Evolutionary conservation across 2,888 invertebrate species (phyloP).

Genomic region (Eulithis testata): DNA sequence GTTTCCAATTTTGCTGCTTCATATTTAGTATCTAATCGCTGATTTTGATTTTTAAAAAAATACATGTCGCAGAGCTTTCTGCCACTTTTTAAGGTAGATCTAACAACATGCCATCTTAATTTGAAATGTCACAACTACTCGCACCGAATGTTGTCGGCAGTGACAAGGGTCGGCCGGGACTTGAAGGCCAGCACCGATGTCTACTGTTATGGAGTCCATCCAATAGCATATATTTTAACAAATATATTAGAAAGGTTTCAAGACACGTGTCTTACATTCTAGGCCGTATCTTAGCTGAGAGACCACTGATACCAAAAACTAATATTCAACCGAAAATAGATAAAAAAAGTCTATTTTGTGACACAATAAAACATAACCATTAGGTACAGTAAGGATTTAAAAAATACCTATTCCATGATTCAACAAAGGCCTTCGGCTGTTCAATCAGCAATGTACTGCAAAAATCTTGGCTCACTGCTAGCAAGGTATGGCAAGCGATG

Average conservation of each 20-base stretch:
- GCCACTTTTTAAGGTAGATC: background rate
- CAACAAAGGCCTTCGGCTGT: too few relatives aligned
- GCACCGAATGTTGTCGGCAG: background rate
- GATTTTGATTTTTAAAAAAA: background rate
- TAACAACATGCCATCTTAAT: conserved; percentile 14
- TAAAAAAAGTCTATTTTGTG: too few relatives aligned
- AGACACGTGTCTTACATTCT: background rate
- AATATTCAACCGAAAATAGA: too few relatives aligned
- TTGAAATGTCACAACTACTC: conserved; percentile 19
- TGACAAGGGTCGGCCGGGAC: conserved; percentile 20
- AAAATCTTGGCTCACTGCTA: too few relatives aligned
- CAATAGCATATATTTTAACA: background rate
- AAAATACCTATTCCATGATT: too few relatives aligned
- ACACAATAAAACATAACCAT: too few relatives aligned
- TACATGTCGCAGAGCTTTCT: background rate
- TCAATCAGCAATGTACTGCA: too few relatives aligned
- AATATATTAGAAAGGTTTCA: background rate
- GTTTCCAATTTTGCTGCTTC: too few relatives aligned
- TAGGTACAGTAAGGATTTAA: too few relatives aligned
- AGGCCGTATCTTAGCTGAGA: background rate
- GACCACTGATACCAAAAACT: too few relatives aligned
- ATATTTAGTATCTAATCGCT: background rate
- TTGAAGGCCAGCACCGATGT: background rate
- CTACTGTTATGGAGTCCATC: background rate
- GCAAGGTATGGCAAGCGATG: too few relatives aligned